Base-by-base conservation (phyloP, 2,797 vertebrate genomes). In the Chrysocyon brachyurus region DNA sequence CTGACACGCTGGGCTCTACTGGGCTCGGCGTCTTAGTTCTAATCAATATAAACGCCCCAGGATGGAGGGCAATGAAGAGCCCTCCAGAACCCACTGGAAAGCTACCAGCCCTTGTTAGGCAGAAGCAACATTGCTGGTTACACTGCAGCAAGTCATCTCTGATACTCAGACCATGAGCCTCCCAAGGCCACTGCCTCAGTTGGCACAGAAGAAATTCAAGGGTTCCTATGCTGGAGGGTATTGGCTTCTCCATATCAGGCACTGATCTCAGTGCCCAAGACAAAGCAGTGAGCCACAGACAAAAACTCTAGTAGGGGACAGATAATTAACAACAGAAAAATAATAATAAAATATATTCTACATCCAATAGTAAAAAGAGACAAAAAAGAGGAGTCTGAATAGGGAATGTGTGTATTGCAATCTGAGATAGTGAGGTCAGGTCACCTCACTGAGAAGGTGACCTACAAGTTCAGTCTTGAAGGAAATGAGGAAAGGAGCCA, bases 351-450 rank as follows among this genome's bases (percentile, higher is more conserved):
- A 68, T 14, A 31, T 11, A 40, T 31, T 16, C 40, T n/a, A 40
- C 4, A 57, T 59, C 26, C 28, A 16, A 3, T 1, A 46, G 19
- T 16, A 57, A 17, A 57, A n/a, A 40, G 52, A 68, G 89, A 31
- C 46, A 24, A 2, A 40, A 46, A 33, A 19, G 31, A 52, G 40
- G 56, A 40, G 40, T 9, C 12, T 2, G 28, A 54, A 7, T 9
- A 49, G 33, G 17, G 28, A 24, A 28, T 1, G 1, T n/a, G 1
- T 12, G 26, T 1, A 0, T 1, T 1, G 26, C 52, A 12, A 24
- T n/a, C 77, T 24, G 63, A 81, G 33, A 28, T 5, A 0, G 40
- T 52, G 36, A 61, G 31, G 31, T 36, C 36, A 73, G 40, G 52
- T 56, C 26, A 9, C 77, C 21, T 1, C 5, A 1, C 84, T 12